Base-by-base conservation (phyloP, 2,113 vertebrate genomes). In the Pteruthius melanotis region DNA sequence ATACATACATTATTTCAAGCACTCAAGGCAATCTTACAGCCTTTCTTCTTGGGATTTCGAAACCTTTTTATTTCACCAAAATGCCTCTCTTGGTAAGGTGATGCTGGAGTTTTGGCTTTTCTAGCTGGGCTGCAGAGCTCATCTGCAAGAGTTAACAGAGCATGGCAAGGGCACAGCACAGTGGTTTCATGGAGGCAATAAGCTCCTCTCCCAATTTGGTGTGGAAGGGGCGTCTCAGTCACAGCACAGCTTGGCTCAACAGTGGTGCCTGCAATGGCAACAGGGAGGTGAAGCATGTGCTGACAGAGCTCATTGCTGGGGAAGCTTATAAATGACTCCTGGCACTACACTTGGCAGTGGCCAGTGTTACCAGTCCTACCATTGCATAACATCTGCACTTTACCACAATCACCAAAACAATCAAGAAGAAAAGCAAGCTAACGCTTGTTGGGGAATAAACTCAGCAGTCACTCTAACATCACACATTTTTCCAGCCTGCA, bases 241-340 rank as follows among this genome's bases (percentile, higher is more conserved):
- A 14, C 5, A 7, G 65, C 83, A 59, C 1, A 1, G 72, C 54
- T 75, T 75, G 65, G 92, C 92, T 87, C 57, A 35, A 1, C 2
- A 3, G 69, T 3, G 17, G n/a, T 75, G 83, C 85, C 93, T 91
- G 42, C 50, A 54, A 57, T 53, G 83, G 92, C 56, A 94, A 83
- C n/a, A 40, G 42, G 90, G 76, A 94, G 94, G 71, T 40, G 87
- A 87, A 97, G 89, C 96, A 76, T 97, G 95, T 97, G 96, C 96
- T 97, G 96, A 96, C 95, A 96, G 89, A 59, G 93, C 94, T 95
- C 19, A 19, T 79, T 78, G 80, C 76, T 82, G 83, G 71, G 96
- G 95, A 97, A 96, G 95, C 89, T 94, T 94, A 87, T 82, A 91
- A 96, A 95, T 45, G 63, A 89, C 84, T 97, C 81, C 91, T 97